Base-by-base conservation (phyloP, 2,113 vertebrate genomes). In the Colistium nudipinnis region DNA sequence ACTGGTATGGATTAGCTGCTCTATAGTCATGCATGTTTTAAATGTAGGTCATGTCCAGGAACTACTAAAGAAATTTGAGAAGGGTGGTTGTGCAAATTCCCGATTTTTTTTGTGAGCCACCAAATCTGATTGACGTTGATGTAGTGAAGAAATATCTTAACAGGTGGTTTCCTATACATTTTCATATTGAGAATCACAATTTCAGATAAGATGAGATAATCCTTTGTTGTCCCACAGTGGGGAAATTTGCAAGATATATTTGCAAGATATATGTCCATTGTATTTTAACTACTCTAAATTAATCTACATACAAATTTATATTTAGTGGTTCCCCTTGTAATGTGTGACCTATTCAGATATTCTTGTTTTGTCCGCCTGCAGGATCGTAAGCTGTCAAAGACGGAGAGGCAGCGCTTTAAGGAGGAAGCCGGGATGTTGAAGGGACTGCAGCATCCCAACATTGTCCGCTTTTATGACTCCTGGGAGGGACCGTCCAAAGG, bases 401-500 rank as follows among this genome's bases (percentile, higher is more conserved):
- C 97, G 3, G 97, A 99, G 88, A 92, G 97, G 33, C 97, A 98
- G 66, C 94, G 97, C 41, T 98, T 99, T 91, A 99, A 98, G 90
- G 97, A 99, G 82, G 97, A 99, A 87, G 97, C 97, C 17, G 97
- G 95, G 57, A 99, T 99, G 97, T 85, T 99, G 76, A 99, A 99
- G 76, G 97, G 97, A 36, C 94, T 99, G 80, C 97, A 99, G 84
- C 97, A 99, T 92, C 97, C 97, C 74, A 99, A 99, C 89, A 99
- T 99, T 87, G 97, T 99, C 80, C 94, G 97, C 64, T 99, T 99
- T 92, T 99, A 99, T 62, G 97, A 98, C 91, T 99, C 97, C 65
- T 99, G 97, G 97, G 97, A 99, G 89, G 96, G 96, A 61, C 97
- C 96, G 14, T 94, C 95, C 75, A 98, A 98, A 91, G 97, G 97